Percentiles rank a stretch among this genome's conserved stretches.
Evolutionary conservation across 2,797 vertebrate species (phyloP).

Genomic region (Petrocephalus schoutedeni): DNA sequence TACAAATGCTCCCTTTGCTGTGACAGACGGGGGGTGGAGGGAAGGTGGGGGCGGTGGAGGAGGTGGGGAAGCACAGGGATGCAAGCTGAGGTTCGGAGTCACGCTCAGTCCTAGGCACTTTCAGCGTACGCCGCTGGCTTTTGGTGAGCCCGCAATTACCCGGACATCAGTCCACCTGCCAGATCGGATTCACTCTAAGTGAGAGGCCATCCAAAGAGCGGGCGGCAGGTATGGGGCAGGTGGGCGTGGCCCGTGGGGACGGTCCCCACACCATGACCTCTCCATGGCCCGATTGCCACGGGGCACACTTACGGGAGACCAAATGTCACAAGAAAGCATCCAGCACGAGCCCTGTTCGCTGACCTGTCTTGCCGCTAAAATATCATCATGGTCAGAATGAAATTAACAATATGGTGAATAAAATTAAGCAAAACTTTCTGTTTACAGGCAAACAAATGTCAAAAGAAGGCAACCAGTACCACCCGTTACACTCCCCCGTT

Average conservation of each 20-base stretch:
- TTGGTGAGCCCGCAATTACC: not conserved
- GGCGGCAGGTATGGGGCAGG: not conserved
- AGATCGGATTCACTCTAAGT: not conserved
- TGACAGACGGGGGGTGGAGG: not conserved
- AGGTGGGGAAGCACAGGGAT: not conserved
- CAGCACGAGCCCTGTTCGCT: not conserved
- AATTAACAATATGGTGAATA: not conserved
- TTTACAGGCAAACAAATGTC: not conserved
- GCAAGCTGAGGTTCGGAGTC: not conserved
- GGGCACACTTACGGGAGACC: not conserved
- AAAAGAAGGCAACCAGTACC: not conserved
- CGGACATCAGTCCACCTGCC: constrained; percentile 5
- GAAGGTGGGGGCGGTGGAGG: not conserved
- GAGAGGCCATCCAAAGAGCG: not conserved
- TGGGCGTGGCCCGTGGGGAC: not conserved
- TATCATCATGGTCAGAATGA: not conserved
- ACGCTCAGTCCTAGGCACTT: not conserved
- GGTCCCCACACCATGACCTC: not conserved
- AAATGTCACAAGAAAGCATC: not conserved
- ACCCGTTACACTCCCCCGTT: not conserved
- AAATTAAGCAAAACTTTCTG: not conserved
- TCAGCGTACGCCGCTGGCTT: not conserved
- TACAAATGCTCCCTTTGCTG: constrained; percentile 15
- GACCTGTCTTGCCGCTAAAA: not conserved
- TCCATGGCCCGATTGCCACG: not conserved